Percentiles rank a stretch among this genome's conserved stretches.
Conservation (phyloP, 2,888 invertebrate genomes). For the Bellardia bayeri region DNA sequence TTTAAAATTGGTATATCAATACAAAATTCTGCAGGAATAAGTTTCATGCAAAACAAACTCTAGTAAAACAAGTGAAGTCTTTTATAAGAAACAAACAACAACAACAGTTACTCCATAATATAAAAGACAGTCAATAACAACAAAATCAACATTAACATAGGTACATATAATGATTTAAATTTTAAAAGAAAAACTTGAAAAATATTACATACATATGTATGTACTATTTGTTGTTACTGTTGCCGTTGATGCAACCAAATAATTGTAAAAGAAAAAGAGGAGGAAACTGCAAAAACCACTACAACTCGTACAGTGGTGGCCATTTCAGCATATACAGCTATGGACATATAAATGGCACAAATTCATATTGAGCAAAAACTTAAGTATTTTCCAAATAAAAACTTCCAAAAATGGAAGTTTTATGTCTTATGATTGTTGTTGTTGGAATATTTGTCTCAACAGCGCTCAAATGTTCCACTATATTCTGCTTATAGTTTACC, state of each 20-base stretch:
- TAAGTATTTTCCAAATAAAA: too few relatives aligned
- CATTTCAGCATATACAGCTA: too few relatives aligned
- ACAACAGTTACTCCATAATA: constrained; percentile 1
- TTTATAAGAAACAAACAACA: background rate
- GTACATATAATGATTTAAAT: background rate
- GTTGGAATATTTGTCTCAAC: too few relatives aligned
- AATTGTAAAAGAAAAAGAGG: background rate
- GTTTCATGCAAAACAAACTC: background rate
- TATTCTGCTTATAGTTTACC: too few relatives aligned
- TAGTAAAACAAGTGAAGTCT: constrained; percentile 43
- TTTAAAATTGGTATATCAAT: too few relatives aligned
- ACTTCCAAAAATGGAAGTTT: too few relatives aligned
- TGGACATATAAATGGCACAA: too few relatives aligned
- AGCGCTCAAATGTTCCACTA: too few relatives aligned
- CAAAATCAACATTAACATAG: constrained; percentile 1
- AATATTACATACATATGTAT: background rate
- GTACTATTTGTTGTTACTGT: background rate
- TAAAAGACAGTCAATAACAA: background rate
- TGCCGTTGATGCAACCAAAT: constrained; percentile 16
- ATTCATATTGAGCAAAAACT: too few relatives aligned
- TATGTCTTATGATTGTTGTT: too few relatives aligned
- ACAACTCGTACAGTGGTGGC: background rate
- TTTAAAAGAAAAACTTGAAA: background rate
- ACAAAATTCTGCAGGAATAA: too few relatives aligned
- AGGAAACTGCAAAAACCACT: background rate